Base-by-base conservation (phyloP, 2,113 vertebrate genomes). In the Campylomormyrus tamandua region DNA sequence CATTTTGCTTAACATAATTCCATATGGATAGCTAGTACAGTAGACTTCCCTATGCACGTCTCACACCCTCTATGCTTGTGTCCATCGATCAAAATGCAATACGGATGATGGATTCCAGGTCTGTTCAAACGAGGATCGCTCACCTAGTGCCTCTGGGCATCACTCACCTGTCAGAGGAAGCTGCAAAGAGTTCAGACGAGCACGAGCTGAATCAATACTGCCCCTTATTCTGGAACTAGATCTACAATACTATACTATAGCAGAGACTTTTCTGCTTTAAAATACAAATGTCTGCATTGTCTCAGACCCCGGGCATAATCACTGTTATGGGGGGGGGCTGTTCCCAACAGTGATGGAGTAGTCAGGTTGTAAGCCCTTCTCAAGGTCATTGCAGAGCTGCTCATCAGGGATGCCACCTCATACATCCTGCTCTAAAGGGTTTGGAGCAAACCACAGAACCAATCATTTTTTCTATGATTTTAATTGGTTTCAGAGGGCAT, bases 101-200 rank as follows among this genome's bases (percentile, higher is more conserved):
- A n/a, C 24, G 5, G 48, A 86, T 86, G 83, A 86, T 50, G 48
- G 46, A 86, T 86, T 86, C 48, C 46, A 49, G 45, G 83, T 31
- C 83, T 48, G 1, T 50, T 86, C 46, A 50, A 50, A 49, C n/a
- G 24, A 48, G 45, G 45, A 13, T n/a, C 24, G 13, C 48, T 86
- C 45, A 46, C 83, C 46, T 49, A n/a, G 83, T 31, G 83, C 83
- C 83, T 50, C 45, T 0, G n/a, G 45, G 42, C 48, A 27, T 86
- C 83, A 86, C 46, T 86, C 83, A 48, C 42, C 83, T 86, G 83
- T 86, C 83, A 86, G 46, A 86, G 83, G 74, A 80, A 19, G 31
- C 35, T 19, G 31, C 5, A 2, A 42, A 80, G 35, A 80, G 74
- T 17, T 39, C 83, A 45, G 39, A 17, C 9, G 9, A 48, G 42